Evolutionary conservation across 2,888 invertebrate species (phyloP).

Genomic region (Cyclophora punctaria): DNA sequence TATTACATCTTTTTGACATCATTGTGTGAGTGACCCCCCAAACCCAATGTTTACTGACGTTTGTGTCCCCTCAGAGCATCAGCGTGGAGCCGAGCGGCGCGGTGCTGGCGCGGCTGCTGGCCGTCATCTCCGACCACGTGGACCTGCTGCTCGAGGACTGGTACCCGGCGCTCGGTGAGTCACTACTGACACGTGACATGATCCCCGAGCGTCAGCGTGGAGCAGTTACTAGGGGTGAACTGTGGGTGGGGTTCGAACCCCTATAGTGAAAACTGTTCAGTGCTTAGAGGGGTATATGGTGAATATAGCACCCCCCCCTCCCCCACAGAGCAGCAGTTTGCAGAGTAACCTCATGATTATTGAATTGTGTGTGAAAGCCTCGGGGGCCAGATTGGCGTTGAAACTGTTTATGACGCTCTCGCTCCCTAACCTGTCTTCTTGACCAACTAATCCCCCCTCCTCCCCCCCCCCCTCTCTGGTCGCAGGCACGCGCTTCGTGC

Average conservation of each 20-base stretch:
- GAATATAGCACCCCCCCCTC: not conserved
- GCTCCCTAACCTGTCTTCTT: too few relatives aligned
- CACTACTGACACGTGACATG: too few relatives aligned
- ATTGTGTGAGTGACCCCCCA: too few relatives aligned
- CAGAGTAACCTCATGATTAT: too few relatives aligned
- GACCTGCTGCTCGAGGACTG: conserved; percentile 98
- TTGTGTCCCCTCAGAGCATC: conserved; percentile 64
- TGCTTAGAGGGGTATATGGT: not conserved
- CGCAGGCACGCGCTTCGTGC: conserved; percentile 94
- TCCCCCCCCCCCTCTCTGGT: not conserved
- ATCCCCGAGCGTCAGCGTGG: too few relatives aligned
- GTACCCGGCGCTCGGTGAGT: conserved; percentile 89
- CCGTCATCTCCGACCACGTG: conserved; percentile 94
- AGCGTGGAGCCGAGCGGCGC: conserved; percentile 87
- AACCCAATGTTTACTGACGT: too few relatives aligned
- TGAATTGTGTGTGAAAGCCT: not conserved
- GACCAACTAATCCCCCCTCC: not conserved
- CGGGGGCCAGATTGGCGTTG: not conserved
- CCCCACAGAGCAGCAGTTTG: too few relatives aligned
- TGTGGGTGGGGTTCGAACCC: conserved; percentile 9
- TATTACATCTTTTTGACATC: too few relatives aligned
- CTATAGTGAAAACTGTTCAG: not conserved
- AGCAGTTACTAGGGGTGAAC: too few relatives aligned
- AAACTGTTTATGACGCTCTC: not conserved
- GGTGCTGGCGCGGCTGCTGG: conserved; percentile 86